Conservation (phyloP, 2,888 invertebrate species). For the Phrixothrix hirtus region DNA sequence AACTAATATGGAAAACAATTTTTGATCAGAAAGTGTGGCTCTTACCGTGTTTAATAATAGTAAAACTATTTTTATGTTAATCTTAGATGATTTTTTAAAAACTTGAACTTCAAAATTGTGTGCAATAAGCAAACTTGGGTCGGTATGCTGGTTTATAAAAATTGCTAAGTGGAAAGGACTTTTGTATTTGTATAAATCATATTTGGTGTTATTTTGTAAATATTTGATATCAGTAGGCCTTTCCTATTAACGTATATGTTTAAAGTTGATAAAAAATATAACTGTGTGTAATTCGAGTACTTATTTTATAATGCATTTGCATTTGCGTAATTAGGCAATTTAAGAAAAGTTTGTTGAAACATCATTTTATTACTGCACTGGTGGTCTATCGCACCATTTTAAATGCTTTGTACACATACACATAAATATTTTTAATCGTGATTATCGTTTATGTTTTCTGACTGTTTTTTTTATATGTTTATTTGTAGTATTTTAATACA, state of each 20-base stretch:
- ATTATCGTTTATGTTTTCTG: conserved; percentile 9
- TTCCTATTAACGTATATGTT: neutral
- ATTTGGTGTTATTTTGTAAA: conserved; percentile 8
- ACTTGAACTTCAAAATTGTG: no score
- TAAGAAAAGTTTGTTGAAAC: no score
- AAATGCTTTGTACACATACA: conserved; percentile 23
- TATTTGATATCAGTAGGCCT: conserved; percentile 11
- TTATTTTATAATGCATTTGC: conserved; percentile 5
- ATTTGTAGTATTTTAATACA: conserved; percentile 10
- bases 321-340: neutral
- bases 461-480: conserved; percentile 14
- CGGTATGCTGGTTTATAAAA: no score
- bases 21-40: no score
- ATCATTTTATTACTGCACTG: conserved; percentile 13
- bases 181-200: neutral
- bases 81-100: no score
- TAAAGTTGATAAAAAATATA: conserved; percentile 5
- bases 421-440: conserved; percentile 8
- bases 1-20: no score
- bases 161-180: no score
- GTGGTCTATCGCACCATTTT: conserved; percentile 22
- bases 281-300: conserved; percentile 11
- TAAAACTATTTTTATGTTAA: no score
- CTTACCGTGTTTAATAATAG: no score
- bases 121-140: no score